phyloP scores from a whole-genome alignment of 1,140 invertebrate species.

The Macrotrachela quadricornifera region DNA sequence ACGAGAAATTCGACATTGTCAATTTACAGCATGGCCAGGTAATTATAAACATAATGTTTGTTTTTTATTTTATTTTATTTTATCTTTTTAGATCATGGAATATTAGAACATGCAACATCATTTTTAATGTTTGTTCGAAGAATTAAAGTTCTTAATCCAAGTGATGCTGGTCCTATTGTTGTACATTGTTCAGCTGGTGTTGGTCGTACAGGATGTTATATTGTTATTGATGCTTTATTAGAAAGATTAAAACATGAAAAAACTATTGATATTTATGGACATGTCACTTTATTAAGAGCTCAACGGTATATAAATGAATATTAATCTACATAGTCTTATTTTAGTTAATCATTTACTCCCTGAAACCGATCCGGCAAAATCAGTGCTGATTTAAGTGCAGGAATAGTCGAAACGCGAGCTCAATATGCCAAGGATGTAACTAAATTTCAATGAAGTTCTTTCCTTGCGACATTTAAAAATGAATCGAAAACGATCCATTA shows the following conservation, averaged over 20 bases:
- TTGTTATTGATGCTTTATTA: constrained; percentile 90
- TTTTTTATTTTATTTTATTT: background rate
- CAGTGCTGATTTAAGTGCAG: too few relatives aligned
- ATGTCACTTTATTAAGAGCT: constrained; percentile 82
- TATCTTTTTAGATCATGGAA: constrained; percentile 74
- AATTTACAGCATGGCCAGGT: constrained; percentile 91
- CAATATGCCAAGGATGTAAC: too few relatives aligned
- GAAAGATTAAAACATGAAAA: constrained; percentile 55
- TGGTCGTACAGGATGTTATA: constrained; percentile 74
- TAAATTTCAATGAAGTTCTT: too few relatives aligned
- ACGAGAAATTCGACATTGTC: constrained; percentile 86
- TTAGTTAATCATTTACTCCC: too few relatives aligned
- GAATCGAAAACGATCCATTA: too few relatives aligned
- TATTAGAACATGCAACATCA: constrained; percentile 89
- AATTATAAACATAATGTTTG: constrained; percentile 10
- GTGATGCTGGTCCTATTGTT: constrained; percentile 69
- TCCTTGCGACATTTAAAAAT: too few relatives aligned
- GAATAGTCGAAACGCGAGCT: too few relatives aligned
- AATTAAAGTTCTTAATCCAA: constrained; percentile 47
- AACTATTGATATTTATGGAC: constrained; percentile 92
- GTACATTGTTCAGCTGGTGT: constrained; percentile 95
- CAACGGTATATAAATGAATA: too few relatives aligned
- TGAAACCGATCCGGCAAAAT: too few relatives aligned
- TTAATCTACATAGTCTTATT: too few relatives aligned
- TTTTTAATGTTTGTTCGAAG: constrained; percentile 86